Base-by-base conservation (phyloP, 2,113 vertebrate species). In the Paraplagusia blochii region DNA sequence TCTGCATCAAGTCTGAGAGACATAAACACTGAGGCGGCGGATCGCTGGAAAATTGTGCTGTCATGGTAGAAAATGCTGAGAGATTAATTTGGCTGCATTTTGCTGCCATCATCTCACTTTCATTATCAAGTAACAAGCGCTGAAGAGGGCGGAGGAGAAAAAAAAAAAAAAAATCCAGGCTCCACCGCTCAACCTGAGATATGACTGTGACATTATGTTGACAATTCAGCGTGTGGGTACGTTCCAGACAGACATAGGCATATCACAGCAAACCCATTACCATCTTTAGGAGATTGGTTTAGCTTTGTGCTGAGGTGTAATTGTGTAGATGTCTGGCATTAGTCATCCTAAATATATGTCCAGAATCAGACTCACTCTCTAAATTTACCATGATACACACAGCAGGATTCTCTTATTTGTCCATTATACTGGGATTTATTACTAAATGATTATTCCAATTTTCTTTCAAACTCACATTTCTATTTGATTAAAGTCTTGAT, bases 221-320 rank as follows among this genome's bases (percentile, higher is more conserved):
- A 81, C 58, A 84, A 65, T 57, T 44, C 76, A 74, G 61, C 72
- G 57, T 76, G 55, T 81, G 34, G 44, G 58, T 77, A 74, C 46
- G 80, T 74, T 85, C 84, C 72, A 79, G 57, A 65, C 61, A 58
- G 70, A 58, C 46, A 66, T 19, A 66, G 73, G 55, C 34, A 71
- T 76, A 82, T 80, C 79, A 71, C 67, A 54, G 65, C 38, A 8
- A 80, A 38, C 22, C 78, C 74, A 63, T 82, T 75, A 69, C 38
- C 14, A 56, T 43, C 35, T 35, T 62, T 59, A 74, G 74, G 42
- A 69, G 74, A 83, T 75, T 78, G 79, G 72, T 66, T 78, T 70
- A 74, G 84, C 74, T 80, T 80, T 87, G 74, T 80, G 53, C 71
- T 76, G 72, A 74, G 63, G 70, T 76, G 82, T 83, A 80, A 85